These are phyloP conservation scores for Eclectus roratus DNA, from an alignment of 2,113 vertebrate species.

Conservation along the genomic window DNA sequence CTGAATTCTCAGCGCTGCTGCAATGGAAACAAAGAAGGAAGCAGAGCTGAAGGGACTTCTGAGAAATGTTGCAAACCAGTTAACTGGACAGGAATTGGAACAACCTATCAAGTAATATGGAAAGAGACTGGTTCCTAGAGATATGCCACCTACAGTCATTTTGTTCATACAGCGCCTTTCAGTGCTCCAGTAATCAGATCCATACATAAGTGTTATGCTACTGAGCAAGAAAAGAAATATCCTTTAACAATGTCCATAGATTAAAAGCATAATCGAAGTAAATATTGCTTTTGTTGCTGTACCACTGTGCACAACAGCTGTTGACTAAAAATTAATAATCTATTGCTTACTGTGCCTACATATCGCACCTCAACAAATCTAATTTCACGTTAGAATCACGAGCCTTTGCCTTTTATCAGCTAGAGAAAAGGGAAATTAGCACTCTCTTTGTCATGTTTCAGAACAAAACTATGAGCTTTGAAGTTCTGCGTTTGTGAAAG, in stretches of 20 bases:
- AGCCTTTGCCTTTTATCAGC: background rate
- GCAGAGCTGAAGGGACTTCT: conserved; percentile 4
- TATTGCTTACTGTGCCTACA: background rate
- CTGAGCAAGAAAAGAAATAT: background rate
- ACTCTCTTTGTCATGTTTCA: conserved; percentile 33
- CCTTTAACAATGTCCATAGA: background rate
- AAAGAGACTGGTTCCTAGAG: conserved; percentile 26
- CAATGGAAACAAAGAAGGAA: background rate
- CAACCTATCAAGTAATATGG: background rate
- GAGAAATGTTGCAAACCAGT: background rate
- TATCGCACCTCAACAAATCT: background rate
- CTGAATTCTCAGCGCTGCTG: background rate
- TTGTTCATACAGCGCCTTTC: background rate
- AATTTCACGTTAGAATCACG: background rate
- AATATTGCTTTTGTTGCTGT: background rate
- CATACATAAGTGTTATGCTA: background rate
- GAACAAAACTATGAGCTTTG: conserved; percentile 30
- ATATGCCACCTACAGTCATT: background rate
- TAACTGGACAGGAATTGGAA: background rate
- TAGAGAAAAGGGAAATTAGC: background rate
- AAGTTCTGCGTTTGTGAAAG: conserved; percentile 27
- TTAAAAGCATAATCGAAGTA: background rate
- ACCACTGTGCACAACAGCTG: background rate
- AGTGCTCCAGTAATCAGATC: background rate
- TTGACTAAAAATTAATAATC: background rate